These are phyloP conservation scores for Oryzias curvinotus DNA, from an alignment of 2,113 vertebrate genomes.

Conservation along the genomic window DNA sequence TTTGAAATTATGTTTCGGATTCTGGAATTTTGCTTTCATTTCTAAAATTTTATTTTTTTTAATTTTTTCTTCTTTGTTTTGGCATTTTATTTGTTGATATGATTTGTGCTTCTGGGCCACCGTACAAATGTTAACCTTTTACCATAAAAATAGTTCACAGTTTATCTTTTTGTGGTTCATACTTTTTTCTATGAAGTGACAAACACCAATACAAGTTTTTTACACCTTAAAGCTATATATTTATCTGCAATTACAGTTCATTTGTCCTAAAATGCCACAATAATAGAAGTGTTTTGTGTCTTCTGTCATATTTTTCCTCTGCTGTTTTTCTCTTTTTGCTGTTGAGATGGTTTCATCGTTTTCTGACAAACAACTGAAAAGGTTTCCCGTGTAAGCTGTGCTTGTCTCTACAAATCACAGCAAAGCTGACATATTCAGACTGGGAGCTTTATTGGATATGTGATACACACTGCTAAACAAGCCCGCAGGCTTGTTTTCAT, in stretches of 20 bases:
- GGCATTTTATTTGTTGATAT: too few relatives aligned
- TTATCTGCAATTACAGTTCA: slow-evolving; percentile 19
- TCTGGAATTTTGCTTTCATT: too few relatives aligned
- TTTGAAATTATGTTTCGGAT: too few relatives aligned
- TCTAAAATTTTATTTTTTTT: too few relatives aligned
- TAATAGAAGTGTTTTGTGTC: slow-evolving; percentile 43
- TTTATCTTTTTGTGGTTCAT: too few relatives aligned
- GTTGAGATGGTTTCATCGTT: slow-evolving; percentile 8
- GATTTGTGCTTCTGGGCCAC: too few relatives aligned
- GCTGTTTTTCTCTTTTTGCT: neutral
- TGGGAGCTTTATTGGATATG: slow-evolving; percentile 42
- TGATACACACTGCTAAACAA: slow-evolving; percentile 46
- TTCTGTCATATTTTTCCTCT: slow-evolving; percentile 9
- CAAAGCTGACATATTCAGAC: slow-evolving; percentile 37
- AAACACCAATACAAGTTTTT: too few relatives aligned
- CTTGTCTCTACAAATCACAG: slow-evolving; percentile 46
- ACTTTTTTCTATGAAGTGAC: too few relatives aligned
- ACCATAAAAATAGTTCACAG: too few relatives aligned
- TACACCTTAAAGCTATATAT: neutral
- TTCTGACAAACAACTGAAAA: slow-evolving; percentile 22
- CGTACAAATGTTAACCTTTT: too few relatives aligned
- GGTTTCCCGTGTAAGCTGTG: slow-evolving; percentile 5
- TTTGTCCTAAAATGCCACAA: slow-evolving; percentile 28
- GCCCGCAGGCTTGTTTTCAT: slow-evolving; percentile 22
- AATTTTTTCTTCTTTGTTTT: too few relatives aligned